Conservation (phyloP, 2,113 vertebrate species). For the Scomber colias region DNA sequence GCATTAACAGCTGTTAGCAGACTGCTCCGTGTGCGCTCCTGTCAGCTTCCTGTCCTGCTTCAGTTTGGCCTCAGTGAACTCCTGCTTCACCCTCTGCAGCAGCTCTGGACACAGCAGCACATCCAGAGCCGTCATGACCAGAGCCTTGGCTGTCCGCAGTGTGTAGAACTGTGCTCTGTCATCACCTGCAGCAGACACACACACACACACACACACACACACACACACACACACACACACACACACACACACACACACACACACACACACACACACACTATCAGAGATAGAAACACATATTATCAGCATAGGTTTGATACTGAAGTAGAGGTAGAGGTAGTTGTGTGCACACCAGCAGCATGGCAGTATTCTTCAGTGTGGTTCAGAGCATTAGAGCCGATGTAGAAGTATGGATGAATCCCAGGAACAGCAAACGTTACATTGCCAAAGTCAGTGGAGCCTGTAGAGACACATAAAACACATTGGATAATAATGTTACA, state of each 20-base stretch:
- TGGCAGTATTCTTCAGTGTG: slow-evolving; percentile 90
- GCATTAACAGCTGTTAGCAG: neutral
- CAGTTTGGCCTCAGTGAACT: slow-evolving; percentile 83
- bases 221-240: no score
- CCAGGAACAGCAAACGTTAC: slow-evolving; percentile 89
- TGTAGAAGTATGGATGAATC: slow-evolving; percentile 92
- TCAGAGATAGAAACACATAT: no score
- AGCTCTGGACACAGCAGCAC: slow-evolving; percentile 87
- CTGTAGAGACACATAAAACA: slow-evolving; percentile 63
- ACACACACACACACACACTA: neutral
- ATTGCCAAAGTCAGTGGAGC: slow-evolving; percentile 93
- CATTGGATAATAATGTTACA: no score
- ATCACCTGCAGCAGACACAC: slow-evolving; percentile 20
- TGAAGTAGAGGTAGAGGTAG: no score
- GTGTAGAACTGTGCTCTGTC: slow-evolving; percentile 74
- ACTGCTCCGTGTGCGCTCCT: slow-evolving; percentile 17
- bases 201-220: neutral
- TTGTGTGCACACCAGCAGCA: slow-evolving; percentile 83
- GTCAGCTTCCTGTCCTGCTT: slow-evolving; percentile 78
- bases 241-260: no score
- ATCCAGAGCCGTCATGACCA: slow-evolving; percentile 91
- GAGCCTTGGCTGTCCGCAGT: slow-evolving; percentile 87
- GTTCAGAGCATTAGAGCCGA: slow-evolving; percentile 89
- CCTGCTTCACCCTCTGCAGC: slow-evolving; percentile 84
- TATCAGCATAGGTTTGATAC: no score